phyloP scores from a whole-genome alignment of 2,113 vertebrate genomes.

The Monarcha castaneiventris region DNA sequence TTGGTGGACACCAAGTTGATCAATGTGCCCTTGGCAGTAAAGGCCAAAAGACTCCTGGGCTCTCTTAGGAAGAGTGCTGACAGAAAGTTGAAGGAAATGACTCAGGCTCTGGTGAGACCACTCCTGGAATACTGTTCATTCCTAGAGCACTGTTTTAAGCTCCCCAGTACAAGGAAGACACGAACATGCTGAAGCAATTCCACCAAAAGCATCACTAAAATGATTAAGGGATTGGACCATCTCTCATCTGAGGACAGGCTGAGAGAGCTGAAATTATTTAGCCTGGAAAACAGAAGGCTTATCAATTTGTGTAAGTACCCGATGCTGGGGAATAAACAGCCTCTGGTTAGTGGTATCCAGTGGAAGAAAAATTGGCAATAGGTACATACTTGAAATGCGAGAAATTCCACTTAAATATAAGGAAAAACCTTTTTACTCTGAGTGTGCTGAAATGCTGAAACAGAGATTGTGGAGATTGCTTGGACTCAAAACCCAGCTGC shows the following conservation, averaged over 20 bases:
- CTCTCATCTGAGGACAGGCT: not conserved
- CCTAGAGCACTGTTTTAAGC: not conserved
- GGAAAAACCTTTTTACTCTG: not conserved
- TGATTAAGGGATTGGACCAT: not conserved
- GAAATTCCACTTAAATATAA: not conserved
- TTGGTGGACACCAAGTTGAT: not conserved
- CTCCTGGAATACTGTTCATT: not conserved
- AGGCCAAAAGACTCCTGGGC: not conserved
- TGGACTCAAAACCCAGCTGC: not conserved
- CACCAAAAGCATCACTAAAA: not conserved
- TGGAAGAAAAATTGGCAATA: not conserved
- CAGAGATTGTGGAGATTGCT: not conserved
- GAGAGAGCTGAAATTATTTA: not conserved
- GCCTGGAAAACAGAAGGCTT: not conserved
- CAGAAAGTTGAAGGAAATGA: not conserved
- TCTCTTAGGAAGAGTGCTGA: not conserved
- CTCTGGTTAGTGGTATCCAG: not conserved
- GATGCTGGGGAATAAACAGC: not conserved
- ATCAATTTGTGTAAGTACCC: not conserved
- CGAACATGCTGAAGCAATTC: not conserved
- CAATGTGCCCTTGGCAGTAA: not conserved
- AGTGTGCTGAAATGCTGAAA: not conserved
- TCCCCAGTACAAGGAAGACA: not conserved
- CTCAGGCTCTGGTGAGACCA: not conserved
- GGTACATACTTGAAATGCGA: not conserved